Conservation (phyloP, 2,888 invertebrate species). For the Teinopalpus imperialis region DNA sequence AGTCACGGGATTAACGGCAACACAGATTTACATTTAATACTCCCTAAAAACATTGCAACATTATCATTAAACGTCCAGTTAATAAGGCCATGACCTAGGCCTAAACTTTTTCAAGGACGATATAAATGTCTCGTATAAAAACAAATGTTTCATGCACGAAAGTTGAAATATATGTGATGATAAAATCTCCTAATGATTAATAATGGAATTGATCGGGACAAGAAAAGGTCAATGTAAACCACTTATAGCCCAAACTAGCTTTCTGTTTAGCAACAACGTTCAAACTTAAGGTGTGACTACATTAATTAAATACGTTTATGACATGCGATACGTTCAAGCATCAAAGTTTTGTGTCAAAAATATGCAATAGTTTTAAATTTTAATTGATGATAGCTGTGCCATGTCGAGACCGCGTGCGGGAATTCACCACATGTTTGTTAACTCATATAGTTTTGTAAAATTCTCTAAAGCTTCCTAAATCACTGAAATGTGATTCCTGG, state of each 20-base stretch:
- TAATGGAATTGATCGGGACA: conserved; percentile 17
- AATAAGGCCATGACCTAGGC: neutral
- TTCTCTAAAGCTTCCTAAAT: no score
- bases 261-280: conserved; percentile 20
- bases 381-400: no score
- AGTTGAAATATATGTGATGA: conserved; percentile 18
- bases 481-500: no score
- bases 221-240: conserved; percentile 38
- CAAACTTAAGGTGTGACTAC: conserved; percentile 15
- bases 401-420: no score
- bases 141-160: conserved; percentile 14
- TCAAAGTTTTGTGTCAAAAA: no score
- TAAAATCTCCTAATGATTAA: conserved; percentile 25
- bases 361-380: no score
- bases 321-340: neutral
- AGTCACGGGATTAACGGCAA: no score
- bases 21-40: no score
- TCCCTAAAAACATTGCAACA: no score
- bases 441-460: no score
- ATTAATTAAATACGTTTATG: conserved; percentile 1
- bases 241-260: conserved; percentile 28
- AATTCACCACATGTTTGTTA: no score
- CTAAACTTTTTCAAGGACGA: conserved; percentile 6
- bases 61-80: no score
- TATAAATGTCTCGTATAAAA: neutral